Conservation (phyloP, 2,797 vertebrate genomes). For the Acrossocheilus fasciatus region DNA sequence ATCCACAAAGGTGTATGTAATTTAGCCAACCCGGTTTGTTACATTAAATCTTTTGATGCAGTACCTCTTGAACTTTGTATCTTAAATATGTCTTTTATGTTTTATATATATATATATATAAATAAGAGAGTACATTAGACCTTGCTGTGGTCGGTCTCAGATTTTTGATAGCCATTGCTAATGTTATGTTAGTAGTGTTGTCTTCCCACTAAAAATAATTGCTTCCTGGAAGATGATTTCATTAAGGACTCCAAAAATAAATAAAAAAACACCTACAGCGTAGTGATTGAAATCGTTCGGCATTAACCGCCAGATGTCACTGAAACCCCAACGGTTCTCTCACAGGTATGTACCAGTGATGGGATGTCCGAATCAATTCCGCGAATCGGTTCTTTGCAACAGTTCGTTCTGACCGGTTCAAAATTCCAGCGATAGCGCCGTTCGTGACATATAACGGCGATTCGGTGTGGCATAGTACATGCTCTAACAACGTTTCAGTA, state of each 20-base stretch:
- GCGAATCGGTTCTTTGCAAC: neutral
- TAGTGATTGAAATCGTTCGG: neutral
- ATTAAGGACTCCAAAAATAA: neutral
- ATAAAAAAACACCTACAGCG: neutral
- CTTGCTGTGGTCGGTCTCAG: neutral
- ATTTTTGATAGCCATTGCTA: neutral
- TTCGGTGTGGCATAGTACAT: neutral
- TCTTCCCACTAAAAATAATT: neutral
- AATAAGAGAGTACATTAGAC: no score
- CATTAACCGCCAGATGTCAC: constrained; percentile 14
- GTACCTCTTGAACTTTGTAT: neutral
- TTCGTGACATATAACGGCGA: neutral
- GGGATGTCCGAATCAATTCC: neutral
- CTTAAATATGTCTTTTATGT: neutral
- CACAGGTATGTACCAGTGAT: neutral
- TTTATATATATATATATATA: neutral
- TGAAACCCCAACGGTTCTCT: neutral
- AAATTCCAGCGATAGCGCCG: neutral
- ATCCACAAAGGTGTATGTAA: neutral
- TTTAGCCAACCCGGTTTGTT: neutral
- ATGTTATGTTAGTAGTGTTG: neutral
- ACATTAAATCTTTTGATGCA: neutral
- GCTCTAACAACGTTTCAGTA: neutral
- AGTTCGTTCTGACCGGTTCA: neutral
- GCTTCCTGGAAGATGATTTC: neutral